Evolutionary conservation across 2,888 invertebrate genomes (phyloP).

Genomic region (Drosophila mercatorum): DNA sequence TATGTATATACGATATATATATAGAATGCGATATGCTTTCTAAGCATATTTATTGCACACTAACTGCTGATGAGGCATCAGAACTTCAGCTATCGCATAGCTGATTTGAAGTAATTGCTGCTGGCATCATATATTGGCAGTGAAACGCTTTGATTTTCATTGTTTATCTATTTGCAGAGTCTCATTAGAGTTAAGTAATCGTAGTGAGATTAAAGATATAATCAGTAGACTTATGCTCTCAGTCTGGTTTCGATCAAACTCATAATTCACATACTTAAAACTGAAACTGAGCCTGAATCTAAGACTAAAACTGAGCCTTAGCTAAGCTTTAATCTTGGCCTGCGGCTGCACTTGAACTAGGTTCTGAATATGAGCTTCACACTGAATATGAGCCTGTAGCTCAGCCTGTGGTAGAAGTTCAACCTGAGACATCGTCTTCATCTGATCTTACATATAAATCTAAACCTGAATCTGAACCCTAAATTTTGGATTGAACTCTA

Average conservation of each 20-base stretch:
- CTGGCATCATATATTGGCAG: background rate
- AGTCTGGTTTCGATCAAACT: no score
- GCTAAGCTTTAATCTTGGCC: background rate
- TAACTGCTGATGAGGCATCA: conserved; percentile 11
- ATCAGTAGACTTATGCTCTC: no score
- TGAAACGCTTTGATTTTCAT: background rate
- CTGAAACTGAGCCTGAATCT: background rate
- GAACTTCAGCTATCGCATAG: background rate
- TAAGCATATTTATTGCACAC: conserved; percentile 10
- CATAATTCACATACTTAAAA: no score
- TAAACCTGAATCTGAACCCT: no score
- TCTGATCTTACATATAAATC: no score
- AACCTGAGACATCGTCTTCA: no score
- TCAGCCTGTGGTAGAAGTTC: no score
- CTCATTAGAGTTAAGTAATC: background rate
- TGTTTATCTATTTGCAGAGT: background rate
- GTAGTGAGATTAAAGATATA: background rate
- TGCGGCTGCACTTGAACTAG: no score
- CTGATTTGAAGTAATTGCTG: conserved; percentile 1
- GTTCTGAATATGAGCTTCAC: no score
- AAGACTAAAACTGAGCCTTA: background rate
- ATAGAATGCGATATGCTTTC: background rate
- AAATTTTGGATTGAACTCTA: accelerated
- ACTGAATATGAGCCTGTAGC: no score
- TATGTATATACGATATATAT: conserved; percentile 1